These are phyloP conservation scores for Lordiphosa fenestrarum DNA, from an alignment of 2,888 invertebrate genomes.

Conservation along the genomic window DNA sequence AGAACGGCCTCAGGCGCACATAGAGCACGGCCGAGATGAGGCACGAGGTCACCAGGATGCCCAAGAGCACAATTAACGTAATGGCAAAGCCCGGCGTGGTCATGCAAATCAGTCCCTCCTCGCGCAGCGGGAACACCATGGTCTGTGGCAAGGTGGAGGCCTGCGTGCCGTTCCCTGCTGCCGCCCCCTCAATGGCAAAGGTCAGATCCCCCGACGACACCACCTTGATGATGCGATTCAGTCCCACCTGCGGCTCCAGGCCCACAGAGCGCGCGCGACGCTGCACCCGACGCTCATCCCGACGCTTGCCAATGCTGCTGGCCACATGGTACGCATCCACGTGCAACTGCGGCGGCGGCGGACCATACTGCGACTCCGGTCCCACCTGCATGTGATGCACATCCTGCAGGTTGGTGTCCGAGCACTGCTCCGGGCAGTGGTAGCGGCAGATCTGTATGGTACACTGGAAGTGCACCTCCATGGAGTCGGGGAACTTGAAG, in stretches of 20 bases:
- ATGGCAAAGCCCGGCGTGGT: constrained; percentile 96
- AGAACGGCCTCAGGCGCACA: constrained; percentile 88
- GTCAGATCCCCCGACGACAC: constrained; percentile 95
- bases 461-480: constrained; percentile 98
- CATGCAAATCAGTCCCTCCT: constrained; percentile 92
- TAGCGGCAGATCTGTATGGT: constrained; percentile 96
- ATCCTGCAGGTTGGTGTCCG: constrained; percentile 84
- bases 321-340: constrained; percentile 83
- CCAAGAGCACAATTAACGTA: constrained; percentile 90
- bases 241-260: constrained; percentile 87
- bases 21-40: constrained; percentile 92
- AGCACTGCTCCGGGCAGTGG: constrained; percentile 95
- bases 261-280: constrained; percentile 84
- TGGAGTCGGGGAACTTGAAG: constrained; percentile 97
- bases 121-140: constrained; percentile 86
- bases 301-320: constrained; percentile 84
- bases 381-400: constrained; percentile 82
- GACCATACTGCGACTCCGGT: constrained; percentile 86
- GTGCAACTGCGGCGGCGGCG: constrained; percentile 84
- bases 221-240: constrained; percentile 93
- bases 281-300: constrained; percentile 86
- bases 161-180: constrained; percentile 81
- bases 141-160: constrained; percentile 83
- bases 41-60: constrained; percentile 91
- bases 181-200: constrained; percentile 85